Conservation (phyloP, 2,797 vertebrate species). For the Sciaenops ocellatus region DNA sequence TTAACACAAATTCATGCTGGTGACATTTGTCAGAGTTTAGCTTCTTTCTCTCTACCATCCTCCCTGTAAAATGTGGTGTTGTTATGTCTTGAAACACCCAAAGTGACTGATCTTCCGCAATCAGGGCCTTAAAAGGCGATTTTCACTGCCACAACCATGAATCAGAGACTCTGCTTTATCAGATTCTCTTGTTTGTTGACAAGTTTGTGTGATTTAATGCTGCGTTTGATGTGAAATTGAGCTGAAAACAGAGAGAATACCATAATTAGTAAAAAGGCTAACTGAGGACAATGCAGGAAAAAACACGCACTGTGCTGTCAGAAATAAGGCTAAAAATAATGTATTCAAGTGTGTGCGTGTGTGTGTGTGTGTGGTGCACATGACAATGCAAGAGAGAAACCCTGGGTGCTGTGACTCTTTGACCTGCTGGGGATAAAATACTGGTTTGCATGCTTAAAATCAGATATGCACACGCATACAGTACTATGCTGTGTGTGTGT, state of each 20-base stretch:
- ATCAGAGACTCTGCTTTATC: conserved; percentile 57
- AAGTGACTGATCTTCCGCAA: conserved; percentile 62
- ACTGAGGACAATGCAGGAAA: neutral
- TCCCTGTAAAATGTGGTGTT: conserved; percentile 39
- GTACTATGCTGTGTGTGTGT: conserved; percentile 15
- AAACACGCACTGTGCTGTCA: neutral
- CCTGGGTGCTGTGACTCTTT: neutral
- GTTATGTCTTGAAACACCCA: conserved; percentile 47
- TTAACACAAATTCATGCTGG: conserved; percentile 62
- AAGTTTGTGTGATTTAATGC: neutral
- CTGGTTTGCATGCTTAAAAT: conserved; percentile 10
- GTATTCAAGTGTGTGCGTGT: neutral
- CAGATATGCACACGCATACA: neutral
- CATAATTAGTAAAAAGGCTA: neutral
- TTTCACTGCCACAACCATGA: conserved; percentile 24
- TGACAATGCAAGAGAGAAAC: neutral
- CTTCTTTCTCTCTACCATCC: conserved; percentile 27
- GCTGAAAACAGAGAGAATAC: conserved; percentile 3
- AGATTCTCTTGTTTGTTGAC: conserved; percentile 29
- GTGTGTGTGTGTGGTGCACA: neutral
- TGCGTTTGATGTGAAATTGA: neutral
- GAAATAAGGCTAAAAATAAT: conserved; percentile 7
- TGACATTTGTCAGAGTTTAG: conserved; percentile 66
- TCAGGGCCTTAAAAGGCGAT: conserved; percentile 78
- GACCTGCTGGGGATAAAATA: conserved; percentile 34